Evolutionary conservation across 2,797 vertebrate genomes (phyloP), one percentile per base, ranked within the genome.

Genomic region (Brachymystax lenok): DNA sequence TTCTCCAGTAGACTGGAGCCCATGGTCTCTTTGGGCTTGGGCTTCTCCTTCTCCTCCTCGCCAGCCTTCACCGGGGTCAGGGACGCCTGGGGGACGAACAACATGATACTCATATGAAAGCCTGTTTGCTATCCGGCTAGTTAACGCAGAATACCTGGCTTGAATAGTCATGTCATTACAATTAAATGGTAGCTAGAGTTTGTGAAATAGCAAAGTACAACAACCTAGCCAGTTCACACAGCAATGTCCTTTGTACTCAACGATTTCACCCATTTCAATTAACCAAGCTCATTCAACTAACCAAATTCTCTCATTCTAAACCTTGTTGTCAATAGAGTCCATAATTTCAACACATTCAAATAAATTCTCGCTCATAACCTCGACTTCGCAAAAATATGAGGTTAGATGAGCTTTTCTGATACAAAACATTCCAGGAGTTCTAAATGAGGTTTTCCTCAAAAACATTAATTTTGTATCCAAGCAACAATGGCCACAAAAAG

Each of bases 21-120:
- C 0, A 98, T 93, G 0, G 94, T 95, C 88, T 98, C 97, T 91
- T 96, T 99, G 0, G 96, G 96, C 92, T 98, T 99, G 0, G 96
- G 95, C 74, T 95, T 94, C 67, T 96, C 96, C 74, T 95, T 94
- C 64, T 96, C 96, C 78, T 97, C 98, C 4, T 99, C 91, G 0
- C 94, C 94, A 0, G 96, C 95, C 85, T 99, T 99, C 61, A 99
- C 95, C 0, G 98, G 98, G 27, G 98, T 99, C 84, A 96, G 91
- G 0, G 97, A 97, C 0, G 95, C 94, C 98, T 99, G 88, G 3
- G 69, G 17, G 10, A 21, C 24, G 59, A 78, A 75, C 13, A 73
- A 12, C 4, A 74, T 1, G 16, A 6, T n/a, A 56, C 16, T 56
- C 4, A 56, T 6, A 54, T 54, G 40, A 46, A 46, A 46, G 40